Base-by-base conservation (phyloP, 2,888 invertebrate genomes). In the Torymus aiolomorphi region DNA sequence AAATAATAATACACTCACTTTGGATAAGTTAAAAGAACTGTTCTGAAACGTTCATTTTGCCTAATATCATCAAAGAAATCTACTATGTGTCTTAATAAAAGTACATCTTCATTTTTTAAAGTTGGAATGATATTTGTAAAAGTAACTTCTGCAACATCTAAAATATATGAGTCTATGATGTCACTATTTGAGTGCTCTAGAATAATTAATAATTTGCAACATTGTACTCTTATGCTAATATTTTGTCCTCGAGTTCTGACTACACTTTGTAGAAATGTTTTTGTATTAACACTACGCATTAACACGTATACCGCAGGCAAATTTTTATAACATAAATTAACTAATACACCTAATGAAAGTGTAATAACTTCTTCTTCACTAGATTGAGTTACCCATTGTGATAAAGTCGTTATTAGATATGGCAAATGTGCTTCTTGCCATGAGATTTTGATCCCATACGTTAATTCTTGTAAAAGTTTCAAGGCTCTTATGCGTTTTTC, bases 391-490 rank as follows among this genome's bases (percentile, higher is more conserved):
- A 95, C 92, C 92, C 94, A 94, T 49, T 93, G 92, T 0, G 94
- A 94, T 0, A 96, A 89, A 20, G 93, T 93, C 76, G 93, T 92
- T 89, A 96, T 93, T 12, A 96, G 90, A 81, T 93, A 92, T 0
- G 93, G 90, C 61, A 96, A 91, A 88, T 96, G 94, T 0, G 95
- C 94, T 86, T 96, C 95, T 88, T 95, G 95, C 95, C 96, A 96
- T 10, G 93, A 93, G 42, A 96, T 95, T 87, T 94, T 94, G 18
- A 96, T 94, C 49, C 96, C 96, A 84, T 95, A 95, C 0, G 96
- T 95, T 79, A 96, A 91, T 86, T 95, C 95, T 92, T 95, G 94
- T 91, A 95, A 93, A 54, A 95, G 91, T 83, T 92, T 91, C 0
- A 95, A 89, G 1, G 94, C 90, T 85, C 92, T 92, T 52, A 93